phyloP scores from a whole-genome alignment of 2,797 vertebrate genomes.

The Enteromius fasciolatus region DNA sequence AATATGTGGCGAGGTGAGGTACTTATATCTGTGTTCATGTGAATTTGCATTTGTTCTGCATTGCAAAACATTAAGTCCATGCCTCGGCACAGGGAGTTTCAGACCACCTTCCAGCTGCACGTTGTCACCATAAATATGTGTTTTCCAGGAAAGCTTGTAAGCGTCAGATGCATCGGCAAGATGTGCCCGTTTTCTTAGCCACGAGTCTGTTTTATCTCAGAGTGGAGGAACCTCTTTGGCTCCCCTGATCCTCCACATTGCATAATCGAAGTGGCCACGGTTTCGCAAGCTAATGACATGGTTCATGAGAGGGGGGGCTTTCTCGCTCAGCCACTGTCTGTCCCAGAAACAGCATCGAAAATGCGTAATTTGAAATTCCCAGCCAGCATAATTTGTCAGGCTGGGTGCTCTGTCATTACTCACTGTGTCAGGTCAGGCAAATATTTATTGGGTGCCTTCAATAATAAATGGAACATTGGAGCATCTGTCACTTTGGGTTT shows the following conservation, averaged over 20 bases:
- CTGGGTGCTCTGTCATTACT: slow-evolving; percentile 64
- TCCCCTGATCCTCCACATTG: slow-evolving; percentile 21
- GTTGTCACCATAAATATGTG: slow-evolving; percentile 23
- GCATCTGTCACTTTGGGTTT: slow-evolving; percentile 71
- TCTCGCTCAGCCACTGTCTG: neutral
- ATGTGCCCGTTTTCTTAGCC: slow-evolving; percentile 8
- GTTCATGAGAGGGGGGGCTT: slow-evolving; percentile 9
- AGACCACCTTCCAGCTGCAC: slow-evolving; percentile 9
- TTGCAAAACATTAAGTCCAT: slow-evolving; percentile 26
- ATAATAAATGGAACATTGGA: slow-evolving; percentile 73
- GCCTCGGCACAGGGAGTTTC: neutral
- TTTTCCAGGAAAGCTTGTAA: slow-evolving; percentile 30
- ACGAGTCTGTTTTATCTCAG: slow-evolving; percentile 15
- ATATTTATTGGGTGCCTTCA: slow-evolving; percentile 75
- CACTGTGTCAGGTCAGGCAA: slow-evolving; percentile 70
- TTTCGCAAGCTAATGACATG: slow-evolving; percentile 23
- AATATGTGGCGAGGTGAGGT: slow-evolving; percentile 11
- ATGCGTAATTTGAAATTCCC: slow-evolving; percentile 56
- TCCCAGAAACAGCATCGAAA: slow-evolving; percentile 11
- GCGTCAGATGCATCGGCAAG: neutral
- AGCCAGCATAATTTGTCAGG: slow-evolving; percentile 60
- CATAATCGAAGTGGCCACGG: slow-evolving; percentile 3
- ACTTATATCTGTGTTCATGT: slow-evolving; percentile 31
- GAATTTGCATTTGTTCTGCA: slow-evolving; percentile 34
- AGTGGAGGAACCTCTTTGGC: neutral